These are phyloP conservation scores for Synanceia verrucosa DNA, from an alignment of 2,797 vertebrate species.

Conservation along the genomic window DNA sequence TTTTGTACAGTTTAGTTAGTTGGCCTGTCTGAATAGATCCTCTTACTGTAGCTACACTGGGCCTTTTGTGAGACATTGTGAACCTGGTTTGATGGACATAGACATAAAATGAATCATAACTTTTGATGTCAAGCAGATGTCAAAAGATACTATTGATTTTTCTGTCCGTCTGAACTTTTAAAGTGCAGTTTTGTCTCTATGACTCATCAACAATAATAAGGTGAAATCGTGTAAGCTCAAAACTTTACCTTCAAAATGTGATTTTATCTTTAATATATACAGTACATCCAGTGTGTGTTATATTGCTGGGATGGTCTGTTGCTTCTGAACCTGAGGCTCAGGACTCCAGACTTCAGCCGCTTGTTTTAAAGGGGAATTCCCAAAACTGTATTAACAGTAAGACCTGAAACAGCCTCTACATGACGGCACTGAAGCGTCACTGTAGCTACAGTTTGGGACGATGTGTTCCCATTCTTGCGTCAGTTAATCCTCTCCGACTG, in stretches of 20 bases:
- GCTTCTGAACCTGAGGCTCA: neutral
- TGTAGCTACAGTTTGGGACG: slow-evolving; percentile 7
- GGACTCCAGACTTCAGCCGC: neutral
- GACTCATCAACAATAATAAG: neutral
- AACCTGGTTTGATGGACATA: neutral
- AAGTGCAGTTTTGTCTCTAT: neutral
- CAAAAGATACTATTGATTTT: no score
- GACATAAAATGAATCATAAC: neutral
- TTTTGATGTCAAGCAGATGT: neutral
- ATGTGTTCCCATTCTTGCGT: neutral
- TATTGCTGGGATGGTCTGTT: no score
- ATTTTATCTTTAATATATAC: neutral
- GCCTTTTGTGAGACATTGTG: neutral
- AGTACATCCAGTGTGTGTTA: neutral
- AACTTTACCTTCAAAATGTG: neutral
- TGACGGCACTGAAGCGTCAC: neutral
- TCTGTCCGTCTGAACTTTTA: neutral
- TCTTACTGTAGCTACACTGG: neutral
- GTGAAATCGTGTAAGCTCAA: neutral
- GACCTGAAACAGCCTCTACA: neutral
- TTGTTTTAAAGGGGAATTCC: neutral
- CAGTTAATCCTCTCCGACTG: slow-evolving; percentile 32
- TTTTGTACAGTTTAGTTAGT: neutral
- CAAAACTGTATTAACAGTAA: neutral
- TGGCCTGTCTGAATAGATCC: neutral